Base-by-base conservation (phyloP, 2,113 vertebrate genomes). In the Dromaius novaehollandiae region DNA sequence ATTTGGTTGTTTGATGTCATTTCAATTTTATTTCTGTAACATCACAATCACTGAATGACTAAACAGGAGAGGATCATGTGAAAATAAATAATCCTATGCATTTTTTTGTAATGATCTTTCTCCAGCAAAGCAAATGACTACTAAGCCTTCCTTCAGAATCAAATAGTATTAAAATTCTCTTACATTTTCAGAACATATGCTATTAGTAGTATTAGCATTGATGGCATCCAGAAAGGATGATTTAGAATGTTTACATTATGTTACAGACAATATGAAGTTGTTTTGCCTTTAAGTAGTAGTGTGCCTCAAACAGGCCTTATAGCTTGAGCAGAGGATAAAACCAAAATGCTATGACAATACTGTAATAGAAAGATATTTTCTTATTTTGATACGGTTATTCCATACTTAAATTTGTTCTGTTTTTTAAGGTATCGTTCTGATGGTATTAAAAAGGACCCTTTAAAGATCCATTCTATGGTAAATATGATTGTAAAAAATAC, bases 381-480 rank as follows among this genome's bases (percentile, higher is more conserved):
- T 40, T 40, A 21, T 13, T 26, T 25, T 40, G 25, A 42, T 30
- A 13, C 14, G 6, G 30, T 44, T 26, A 28, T 7, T 36, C 25
- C 56, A 58, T 30, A 75, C 44, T 56, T 17, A 53, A 46, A 51
- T 36, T 42, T 70, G 86, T 70, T 91, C 13, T 53, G 95, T 66
- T 90, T 26, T 92, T 95, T 95, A 96, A 99, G 99, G 83, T 98
- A 99, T 96, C 98, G 97, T 61, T 98, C 99, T 78, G 99, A 99
- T 97, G 99, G 99, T 78, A 99, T 98, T 58, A 99, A 99, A 97
- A 99, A 99, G 95, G 99, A 99, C 19, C 98, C 99, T 42, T 97
- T 99, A 93, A 99, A 98, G 98, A 99, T 99, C 98, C 98, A 96
- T 98, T 99, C 98, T 97, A 99, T 99, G 99, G 99, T 99, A 95